phyloP scores from a whole-genome alignment of 2,888 invertebrate genomes.

The Danaus chrysippus region DNA sequence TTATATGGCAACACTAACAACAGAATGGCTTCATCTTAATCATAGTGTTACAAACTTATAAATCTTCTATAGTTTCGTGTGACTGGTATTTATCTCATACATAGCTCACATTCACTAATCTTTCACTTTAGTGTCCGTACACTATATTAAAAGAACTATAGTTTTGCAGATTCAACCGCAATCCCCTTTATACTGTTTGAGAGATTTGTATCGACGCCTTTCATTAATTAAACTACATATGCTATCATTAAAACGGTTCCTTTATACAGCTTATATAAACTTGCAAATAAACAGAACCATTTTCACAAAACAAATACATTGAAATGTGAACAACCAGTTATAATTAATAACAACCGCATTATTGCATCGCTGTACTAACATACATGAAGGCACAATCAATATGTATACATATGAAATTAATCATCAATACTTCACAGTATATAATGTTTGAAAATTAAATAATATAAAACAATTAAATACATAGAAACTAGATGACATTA shows the following conservation, averaged over 20 bases:
- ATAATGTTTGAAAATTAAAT: not conserved
- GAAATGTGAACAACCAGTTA: slow-evolving; percentile 4
- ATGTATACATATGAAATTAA: not conserved
- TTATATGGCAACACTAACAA: too few relatives aligned
- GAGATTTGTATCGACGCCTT: slow-evolving; percentile 12
- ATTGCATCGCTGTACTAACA: slow-evolving; percentile 3
- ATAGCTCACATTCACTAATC: slow-evolving; percentile 1
- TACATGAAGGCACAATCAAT: slow-evolving; percentile 1
- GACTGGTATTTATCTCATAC: not conserved
- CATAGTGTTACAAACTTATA: too few relatives aligned
- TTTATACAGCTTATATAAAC: not conserved
- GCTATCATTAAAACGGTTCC: not conserved
- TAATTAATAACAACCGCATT: slow-evolving; percentile 4
- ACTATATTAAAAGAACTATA: slow-evolving; percentile 21
- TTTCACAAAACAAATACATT: not conserved
- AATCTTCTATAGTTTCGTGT: too few relatives aligned
- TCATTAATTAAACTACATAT: slow-evolving; percentile 4
- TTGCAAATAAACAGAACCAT: slow-evolving; percentile 1
- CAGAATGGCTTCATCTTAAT: too few relatives aligned
- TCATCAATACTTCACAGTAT: not conserved
- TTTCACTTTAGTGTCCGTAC: slow-evolving; percentile 16
- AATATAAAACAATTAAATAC: not conserved
- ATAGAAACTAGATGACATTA: not conserved
- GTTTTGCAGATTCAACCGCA: slow-evolving; percentile 18
- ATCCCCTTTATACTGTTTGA: slow-evolving; percentile 23